These are phyloP conservation scores for Rhinoptilus africanus DNA, from an alignment of 2,113 vertebrate species.

Conservation along the genomic window DNA sequence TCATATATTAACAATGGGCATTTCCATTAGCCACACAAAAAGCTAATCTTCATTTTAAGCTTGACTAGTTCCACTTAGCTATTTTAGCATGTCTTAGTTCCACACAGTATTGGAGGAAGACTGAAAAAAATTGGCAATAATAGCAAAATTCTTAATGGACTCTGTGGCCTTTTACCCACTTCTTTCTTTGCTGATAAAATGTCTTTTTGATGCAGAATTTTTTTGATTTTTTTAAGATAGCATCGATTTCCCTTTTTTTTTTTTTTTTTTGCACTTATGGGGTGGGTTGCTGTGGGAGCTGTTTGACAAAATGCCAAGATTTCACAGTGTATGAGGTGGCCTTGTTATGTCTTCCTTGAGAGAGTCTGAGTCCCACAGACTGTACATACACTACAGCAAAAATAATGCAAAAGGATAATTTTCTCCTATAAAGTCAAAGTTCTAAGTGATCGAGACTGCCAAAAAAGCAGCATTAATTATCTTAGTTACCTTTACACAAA, in stretches of 20 bases:
- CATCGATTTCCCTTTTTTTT: neutral
- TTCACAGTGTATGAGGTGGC: neutral
- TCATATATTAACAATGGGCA: neutral
- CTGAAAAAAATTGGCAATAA: neutral
- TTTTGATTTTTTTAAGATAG: neutral
- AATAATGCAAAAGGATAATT: neutral
- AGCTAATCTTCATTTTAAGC: neutral
- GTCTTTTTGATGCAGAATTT: neutral
- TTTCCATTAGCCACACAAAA: neutral
- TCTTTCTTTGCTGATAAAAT: neutral
- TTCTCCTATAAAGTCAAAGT: neutral
- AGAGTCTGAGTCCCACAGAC: neutral
- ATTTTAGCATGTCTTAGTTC: neutral
- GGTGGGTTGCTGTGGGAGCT: neutral
- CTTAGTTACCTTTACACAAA: neutral
- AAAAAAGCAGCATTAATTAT: neutral
- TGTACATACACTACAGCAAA: neutral
- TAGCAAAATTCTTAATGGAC: neutral
- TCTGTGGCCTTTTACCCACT: neutral
- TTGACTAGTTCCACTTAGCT: neutral
- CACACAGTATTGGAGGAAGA: neutral
- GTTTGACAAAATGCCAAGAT: neutral
- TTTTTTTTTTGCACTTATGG: neutral
- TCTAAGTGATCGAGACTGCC: neutral
- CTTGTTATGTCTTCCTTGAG: neutral